A percentile compares a stretch with the other conserved stretches of the same genome.
These are phyloP conservation scores for Drosophila kurseongensis DNA, from an alignment of 1,140 invertebrate species.

Conservation along the genomic window DNA sequence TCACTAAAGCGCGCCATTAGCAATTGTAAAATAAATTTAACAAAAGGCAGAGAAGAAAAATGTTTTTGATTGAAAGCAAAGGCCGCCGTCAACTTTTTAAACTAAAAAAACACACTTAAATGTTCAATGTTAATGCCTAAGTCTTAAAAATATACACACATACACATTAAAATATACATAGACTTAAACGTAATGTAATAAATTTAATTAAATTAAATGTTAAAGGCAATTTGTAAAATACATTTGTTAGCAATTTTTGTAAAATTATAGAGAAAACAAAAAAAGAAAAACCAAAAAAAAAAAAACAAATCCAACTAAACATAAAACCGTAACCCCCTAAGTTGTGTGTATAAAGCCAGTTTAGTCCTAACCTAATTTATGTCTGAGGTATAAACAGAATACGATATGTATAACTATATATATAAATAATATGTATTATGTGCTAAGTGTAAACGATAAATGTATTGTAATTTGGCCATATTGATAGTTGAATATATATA, in stretches of 20 bases:
- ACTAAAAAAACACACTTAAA: constrained; percentile 50
- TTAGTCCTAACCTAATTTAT: constrained; percentile 77
- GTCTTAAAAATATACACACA: constrained; percentile 62
- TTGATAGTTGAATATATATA: constrained; percentile 84
- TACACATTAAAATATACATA: constrained; percentile 32
- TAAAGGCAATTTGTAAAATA: constrained; percentile 80
- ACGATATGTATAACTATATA: constrained; percentile 47
- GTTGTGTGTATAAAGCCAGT: constrained; percentile 72
- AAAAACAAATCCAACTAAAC: constrained; percentile 29
- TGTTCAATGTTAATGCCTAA: constrained; percentile 77
- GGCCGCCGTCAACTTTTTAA: constrained; percentile 59
- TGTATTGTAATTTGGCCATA: constrained; percentile 84
- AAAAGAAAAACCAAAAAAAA: constrained; percentile 19
- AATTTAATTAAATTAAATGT: constrained; percentile 76
- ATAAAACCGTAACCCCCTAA: constrained; percentile 51
- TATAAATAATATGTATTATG: constrained; percentile 62
- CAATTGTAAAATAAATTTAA: constrained; percentile 71
- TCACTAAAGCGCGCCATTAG: constrained; percentile 39
- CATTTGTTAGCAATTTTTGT: constrained; percentile 63
- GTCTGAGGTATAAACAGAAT: constrained; percentile 60
- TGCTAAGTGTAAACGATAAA: constrained; percentile 75
- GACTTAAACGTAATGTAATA: constrained; percentile 47
- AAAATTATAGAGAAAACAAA: constrained; percentile 50
- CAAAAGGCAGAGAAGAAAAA: constrained; percentile 17
- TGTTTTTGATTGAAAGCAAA: constrained; percentile 30